A percentile compares a stretch with the other conserved stretches of the same genome.
phyloP scores from a whole-genome alignment of 1,140 invertebrate genomes.

The Hypothenemus hampei region DNA sequence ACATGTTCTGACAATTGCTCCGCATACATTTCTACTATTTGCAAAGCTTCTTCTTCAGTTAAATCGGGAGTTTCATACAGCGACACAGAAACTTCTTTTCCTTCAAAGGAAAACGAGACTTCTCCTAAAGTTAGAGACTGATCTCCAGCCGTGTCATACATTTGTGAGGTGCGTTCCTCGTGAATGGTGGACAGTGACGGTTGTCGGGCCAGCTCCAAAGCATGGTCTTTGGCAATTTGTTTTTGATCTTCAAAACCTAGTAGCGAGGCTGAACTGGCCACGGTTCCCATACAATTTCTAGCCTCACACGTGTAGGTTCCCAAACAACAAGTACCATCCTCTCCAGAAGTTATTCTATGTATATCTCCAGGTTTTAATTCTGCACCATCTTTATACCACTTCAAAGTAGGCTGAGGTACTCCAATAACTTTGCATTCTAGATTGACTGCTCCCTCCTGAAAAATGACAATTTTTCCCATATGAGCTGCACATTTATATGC shows the following conservation, averaged over 20 bases:
- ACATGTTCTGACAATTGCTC: slow-evolving; percentile 86
- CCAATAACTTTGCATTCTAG: slow-evolving; percentile 93
- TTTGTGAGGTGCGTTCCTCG: slow-evolving; percentile 82
- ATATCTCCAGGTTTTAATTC: slow-evolving; percentile 87
- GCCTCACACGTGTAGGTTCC: slow-evolving; percentile 91
- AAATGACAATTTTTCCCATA: too few relatives aligned
- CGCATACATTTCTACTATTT: slow-evolving; percentile 91
- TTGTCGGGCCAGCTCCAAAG: slow-evolving; percentile 63
- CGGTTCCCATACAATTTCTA: slow-evolving; percentile 85
- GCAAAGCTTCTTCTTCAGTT: slow-evolving; percentile 83
- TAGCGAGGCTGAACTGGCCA: slow-evolving; percentile 80
- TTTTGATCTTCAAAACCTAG: slow-evolving; percentile 77
- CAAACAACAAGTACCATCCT: slow-evolving; percentile 82
- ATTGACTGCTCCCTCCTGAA: slow-evolving; percentile 74
- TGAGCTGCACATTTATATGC: neutral
- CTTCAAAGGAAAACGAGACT: slow-evolving; percentile 84
- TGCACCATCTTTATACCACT: slow-evolving; percentile 88
- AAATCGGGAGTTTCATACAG: slow-evolving; percentile 88
- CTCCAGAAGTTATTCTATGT: slow-evolving; percentile 82
- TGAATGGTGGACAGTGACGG: slow-evolving; percentile 83
- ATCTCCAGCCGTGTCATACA: slow-evolving; percentile 76
- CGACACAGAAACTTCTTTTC: slow-evolving; percentile 85
- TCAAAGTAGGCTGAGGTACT: slow-evolving; percentile 78
- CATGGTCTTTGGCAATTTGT: slow-evolving; percentile 47
- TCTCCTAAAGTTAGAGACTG: slow-evolving; percentile 69